Evolutionary conservation across 2,113 vertebrate species (phyloP).

Genomic region (Xenopus tropicalis): UCB_Xtro_10.0 CM004448.2:79038001-79038500

Average conservation of each 20-base stretch:
- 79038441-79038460: neutral
- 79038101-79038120: neutral
- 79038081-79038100: too few relatives aligned
- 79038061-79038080: neutral
- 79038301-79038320: conserved; percentile 19
- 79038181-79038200: neutral
- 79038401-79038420: conserved; percentile 34
- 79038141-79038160: neutral
- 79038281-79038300: conserved; percentile 16
- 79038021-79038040: conserved; percentile 1
- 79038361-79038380: conserved; percentile 21
- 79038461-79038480: neutral
- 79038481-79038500: neutral
- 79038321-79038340: conserved; percentile 7
- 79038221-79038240: neutral
- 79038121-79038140: neutral
- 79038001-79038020: neutral
- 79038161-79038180: conserved; percentile 5
- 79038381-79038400: neutral
- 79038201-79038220: neutral
- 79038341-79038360: conserved; percentile 35
- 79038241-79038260: conserved; percentile 21
- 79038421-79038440: conserved; percentile 20
- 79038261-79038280: conserved; percentile 19
- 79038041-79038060: neutral